These are phyloP conservation scores for Python bivittatus DNA, from an alignment of 2,113 vertebrate species.

Conservation along the genomic window DNA sequence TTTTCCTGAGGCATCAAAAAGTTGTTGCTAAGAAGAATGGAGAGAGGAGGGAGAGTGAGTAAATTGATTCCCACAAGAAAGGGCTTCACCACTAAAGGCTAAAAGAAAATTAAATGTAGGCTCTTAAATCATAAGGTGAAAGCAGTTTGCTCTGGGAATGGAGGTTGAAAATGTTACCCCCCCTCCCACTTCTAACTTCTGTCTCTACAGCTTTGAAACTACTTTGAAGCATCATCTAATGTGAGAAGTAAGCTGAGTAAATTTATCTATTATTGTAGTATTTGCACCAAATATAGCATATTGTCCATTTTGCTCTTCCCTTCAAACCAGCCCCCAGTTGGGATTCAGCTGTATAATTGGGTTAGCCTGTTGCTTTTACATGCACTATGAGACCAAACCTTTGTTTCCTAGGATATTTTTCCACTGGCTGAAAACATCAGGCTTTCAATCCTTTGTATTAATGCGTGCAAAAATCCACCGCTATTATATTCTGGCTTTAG, in stretches of 20 bases:
- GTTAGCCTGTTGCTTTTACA: neutral
- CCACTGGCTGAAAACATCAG: neutral
- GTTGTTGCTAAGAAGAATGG: slow-evolving; percentile 29
- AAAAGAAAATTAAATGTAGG: slow-evolving; percentile 35
- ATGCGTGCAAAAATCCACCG: neutral
- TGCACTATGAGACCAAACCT: neutral
- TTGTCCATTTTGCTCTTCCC: neutral
- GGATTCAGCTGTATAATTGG: neutral
- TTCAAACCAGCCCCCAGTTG: neutral
- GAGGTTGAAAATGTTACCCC: slow-evolving; percentile 29
- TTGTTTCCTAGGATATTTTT: neutral
- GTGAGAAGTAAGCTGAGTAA: slow-evolving; percentile 32
- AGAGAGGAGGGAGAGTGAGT: neutral
- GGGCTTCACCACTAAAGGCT: slow-evolving; percentile 26
- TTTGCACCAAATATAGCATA: neutral
- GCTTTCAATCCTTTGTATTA: neutral
- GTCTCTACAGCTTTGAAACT: slow-evolving; percentile 34
- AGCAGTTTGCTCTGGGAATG: slow-evolving; percentile 3
- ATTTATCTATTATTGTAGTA: slow-evolving; percentile 15
- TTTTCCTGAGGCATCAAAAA: slow-evolving; percentile 31
- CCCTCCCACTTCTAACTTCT: neutral
- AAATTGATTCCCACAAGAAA: slow-evolving; percentile 43
- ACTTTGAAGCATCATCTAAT: neutral
- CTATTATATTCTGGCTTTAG: neutral
- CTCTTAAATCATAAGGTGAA: slow-evolving; percentile 35